Evolutionary conservation across 2,888 invertebrate species (phyloP), one percentile per base, ranked within the genome.

Genomic region (Melipona bicolor): DNA sequence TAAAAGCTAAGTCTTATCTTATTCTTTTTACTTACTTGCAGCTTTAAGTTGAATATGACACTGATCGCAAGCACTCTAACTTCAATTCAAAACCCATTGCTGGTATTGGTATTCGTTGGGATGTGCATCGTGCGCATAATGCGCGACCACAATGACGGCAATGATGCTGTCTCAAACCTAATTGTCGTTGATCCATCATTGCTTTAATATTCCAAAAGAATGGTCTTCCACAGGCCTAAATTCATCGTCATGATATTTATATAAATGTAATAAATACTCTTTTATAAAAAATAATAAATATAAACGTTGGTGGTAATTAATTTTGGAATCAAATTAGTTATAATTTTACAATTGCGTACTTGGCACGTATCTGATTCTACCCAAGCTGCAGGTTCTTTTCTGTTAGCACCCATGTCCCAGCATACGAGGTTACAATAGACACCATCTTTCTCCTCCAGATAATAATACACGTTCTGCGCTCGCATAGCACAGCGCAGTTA

Each of bases 191-290:
- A 95, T 99, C 98, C 98, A 99, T 98, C 99, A 99, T 99, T 19
- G 98, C 98, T 86, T 98, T 96, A 74, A 99, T 96, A 95, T 99
- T 99, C 99, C 99, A 99, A 95, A 99, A 99, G 95, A 99, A 99
- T 36, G 99, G 99, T 83, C 97, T 96, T 75, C 97, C 97, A 94
- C 99, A 99, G 81, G 98, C 96, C 95, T 99, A 97, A 6, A 89
- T 73, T 72, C 52, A 32, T 13, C 13, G 72, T 3, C 32, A 32
- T 3, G 0, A 56, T 49, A 59, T 65, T 59, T 65, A 24, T 6
- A 6, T 21, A 27, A 4, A 43, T n/a, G 11, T 11, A 3, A 56
- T 71, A 13, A 21, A 1, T 3, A 15, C 54, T 27, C 2, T 17
- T 36, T 9, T 3, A 21, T 65, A 2, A 36, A 5, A 11, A 24